Conservation (phyloP, 2,797 vertebrate genomes). For the Eulemur rubriventer region DNA sequence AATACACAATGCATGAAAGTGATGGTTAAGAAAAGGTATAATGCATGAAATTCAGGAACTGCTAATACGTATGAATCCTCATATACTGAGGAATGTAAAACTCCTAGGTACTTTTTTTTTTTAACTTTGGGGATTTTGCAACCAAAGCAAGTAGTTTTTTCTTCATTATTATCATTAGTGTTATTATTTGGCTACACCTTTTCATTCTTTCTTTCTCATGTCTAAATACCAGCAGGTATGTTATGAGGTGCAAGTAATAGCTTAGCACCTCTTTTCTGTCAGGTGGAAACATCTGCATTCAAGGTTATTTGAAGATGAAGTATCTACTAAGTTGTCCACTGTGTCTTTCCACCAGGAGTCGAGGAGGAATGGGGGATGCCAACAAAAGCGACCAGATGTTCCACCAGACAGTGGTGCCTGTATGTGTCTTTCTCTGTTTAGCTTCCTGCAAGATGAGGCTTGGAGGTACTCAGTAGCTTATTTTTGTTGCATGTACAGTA, state of each 20-base stretch:
- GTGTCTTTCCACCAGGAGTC: neutral
- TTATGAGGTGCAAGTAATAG: neutral
- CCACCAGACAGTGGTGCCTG: fast-evolving
- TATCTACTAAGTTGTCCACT: neutral
- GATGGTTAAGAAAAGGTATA: neutral
- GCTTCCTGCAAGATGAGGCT: neutral
- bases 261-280: neutral
- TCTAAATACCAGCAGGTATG: neutral
- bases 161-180: neutral
- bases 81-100: neutral
- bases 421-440: neutral
- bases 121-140: neutral
- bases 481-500: neutral
- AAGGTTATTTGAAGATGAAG: neutral
- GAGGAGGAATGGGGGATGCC: too few relatives aligned
- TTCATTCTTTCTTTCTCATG: neutral
- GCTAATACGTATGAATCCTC: neutral
- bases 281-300: neutral
- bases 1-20: neutral
- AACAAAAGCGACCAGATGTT: neutral
- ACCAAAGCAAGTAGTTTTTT: neutral
- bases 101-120: neutral
- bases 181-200: neutral
- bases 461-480: too few relatives aligned
- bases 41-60: neutral